Conservation (phyloP, 2,113 vertebrate genomes). For the Chloropsis hardwickii region DNA sequence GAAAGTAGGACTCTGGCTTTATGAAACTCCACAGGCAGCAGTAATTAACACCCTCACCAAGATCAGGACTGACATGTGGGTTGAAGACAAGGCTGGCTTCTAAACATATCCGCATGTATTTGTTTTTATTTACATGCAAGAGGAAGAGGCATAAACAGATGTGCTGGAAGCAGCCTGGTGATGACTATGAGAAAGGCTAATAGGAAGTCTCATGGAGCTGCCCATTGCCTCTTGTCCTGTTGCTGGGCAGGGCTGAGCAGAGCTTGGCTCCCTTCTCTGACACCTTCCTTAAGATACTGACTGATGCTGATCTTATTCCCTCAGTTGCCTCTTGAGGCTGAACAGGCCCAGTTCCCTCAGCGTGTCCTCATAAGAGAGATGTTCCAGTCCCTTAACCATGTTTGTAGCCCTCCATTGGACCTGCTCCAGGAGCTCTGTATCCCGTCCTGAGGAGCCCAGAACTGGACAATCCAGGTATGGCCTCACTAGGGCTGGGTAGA, state of each 20-base stretch:
- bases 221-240: neutral
- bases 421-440: neutral
- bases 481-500: neutral
- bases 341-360: neutral
- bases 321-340: neutral
- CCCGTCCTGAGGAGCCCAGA: neutral
- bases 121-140: neutral
- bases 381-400: neutral
- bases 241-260: fast-evolving
- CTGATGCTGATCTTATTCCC: neutral
- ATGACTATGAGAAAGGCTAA: neutral
- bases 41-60: neutral
- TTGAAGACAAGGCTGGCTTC: neutral
- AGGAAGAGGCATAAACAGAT: neutral
- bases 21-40: neutral
- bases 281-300: neutral
- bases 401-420: neutral
- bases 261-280: neutral
- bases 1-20: neutral
- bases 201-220: neutral
- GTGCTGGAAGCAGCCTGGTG: neutral
- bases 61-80: neutral
- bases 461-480: no score
- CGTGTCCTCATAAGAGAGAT: neutral
- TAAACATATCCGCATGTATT: neutral